Percentiles rank a stretch among this genome's conserved stretches.
Conservation (phyloP, 2,113 vertebrate genomes). For the Propithecus coquereli region DNA sequence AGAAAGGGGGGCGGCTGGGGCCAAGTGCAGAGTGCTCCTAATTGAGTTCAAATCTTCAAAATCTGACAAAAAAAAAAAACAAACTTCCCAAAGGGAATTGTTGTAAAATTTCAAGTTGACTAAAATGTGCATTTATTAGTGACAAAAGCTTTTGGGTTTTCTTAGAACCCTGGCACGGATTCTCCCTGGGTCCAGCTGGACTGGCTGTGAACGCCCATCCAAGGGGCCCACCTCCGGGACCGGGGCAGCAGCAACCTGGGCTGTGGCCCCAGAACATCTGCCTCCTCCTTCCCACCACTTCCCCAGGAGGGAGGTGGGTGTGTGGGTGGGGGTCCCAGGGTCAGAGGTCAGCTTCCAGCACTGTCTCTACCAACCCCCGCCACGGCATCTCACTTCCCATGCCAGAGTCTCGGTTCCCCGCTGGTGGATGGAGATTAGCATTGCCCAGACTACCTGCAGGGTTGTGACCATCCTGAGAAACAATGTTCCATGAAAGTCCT, state of each 20-base stretch:
- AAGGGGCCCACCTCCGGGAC: too few relatives aligned
- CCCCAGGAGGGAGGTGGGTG: not conserved
- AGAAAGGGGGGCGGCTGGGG: too few relatives aligned
- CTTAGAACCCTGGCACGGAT: not conserved
- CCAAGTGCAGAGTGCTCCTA: not conserved
- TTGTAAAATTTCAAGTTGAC: not conserved
- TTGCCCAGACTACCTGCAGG: too few relatives aligned
- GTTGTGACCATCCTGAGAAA: not conserved
- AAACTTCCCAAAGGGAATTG: not conserved
- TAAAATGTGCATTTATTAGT: not conserved
- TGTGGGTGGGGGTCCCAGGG: not conserved
- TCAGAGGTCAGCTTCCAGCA: not conserved
- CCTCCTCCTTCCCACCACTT: not conserved
- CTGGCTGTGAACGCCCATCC: accelerated
- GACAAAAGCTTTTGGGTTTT: not conserved
- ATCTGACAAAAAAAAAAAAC: not conserved
- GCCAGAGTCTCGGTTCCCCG: not conserved
- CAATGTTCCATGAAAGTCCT: not conserved
- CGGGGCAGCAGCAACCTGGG: not conserved
- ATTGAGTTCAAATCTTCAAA: not conserved
- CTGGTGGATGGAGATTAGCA: not conserved
- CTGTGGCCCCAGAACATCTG: too few relatives aligned
- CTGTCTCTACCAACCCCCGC: not conserved
- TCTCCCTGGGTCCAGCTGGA: too few relatives aligned
- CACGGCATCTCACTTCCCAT: not conserved